Percentiles rank a stretch among this genome's conserved stretches.
phyloP scores from a whole-genome alignment of 2,888 invertebrate species.

The Eudemis profundana region DNA sequence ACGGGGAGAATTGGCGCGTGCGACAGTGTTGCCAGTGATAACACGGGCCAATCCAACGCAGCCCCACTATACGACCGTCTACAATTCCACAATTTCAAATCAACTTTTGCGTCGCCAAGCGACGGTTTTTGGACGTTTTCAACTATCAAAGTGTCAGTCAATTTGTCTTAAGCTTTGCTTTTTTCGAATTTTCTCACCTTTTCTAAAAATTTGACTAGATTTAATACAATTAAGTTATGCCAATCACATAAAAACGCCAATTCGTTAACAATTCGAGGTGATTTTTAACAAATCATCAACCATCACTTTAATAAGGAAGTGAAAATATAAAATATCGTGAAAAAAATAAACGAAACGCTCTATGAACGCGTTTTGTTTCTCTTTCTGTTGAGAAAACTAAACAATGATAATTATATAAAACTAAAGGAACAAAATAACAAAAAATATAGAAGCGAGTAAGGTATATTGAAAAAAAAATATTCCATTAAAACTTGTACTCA shows the following conservation, averaged over 20 bases:
- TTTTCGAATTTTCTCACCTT: conserved; percentile 58
- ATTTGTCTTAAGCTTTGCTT: conserved; percentile 75
- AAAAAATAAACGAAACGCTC: conserved; percentile 70
- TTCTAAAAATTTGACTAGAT: conserved; percentile 83
- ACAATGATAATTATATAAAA: conserved; percentile 79
- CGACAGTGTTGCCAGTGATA: conserved; percentile 12
- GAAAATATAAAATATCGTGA: conserved; percentile 70
- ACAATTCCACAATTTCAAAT: conserved; percentile 83
- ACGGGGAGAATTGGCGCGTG: conserved; percentile 25
- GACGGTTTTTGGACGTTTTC: conserved; percentile 78
- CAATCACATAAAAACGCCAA: conserved; percentile 74
- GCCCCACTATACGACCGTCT: conserved; percentile 55
- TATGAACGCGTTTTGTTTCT: conserved; percentile 64
- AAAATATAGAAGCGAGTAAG: conserved; percentile 81
- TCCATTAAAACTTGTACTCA: conserved; percentile 84
- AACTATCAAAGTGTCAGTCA: conserved; percentile 73
- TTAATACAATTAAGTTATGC: conserved; percentile 74
- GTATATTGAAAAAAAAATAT: conserved; percentile 82
- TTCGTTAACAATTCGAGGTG: conserved; percentile 56
- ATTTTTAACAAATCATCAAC: conserved; percentile 61
- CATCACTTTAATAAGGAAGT: conserved; percentile 78
- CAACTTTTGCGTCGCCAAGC: conserved; percentile 76
- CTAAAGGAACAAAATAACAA: conserved; percentile 85
- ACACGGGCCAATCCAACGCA: conserved; percentile 30
- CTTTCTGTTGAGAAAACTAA: conserved; percentile 76